Evolutionary conservation across 2,797 vertebrate genomes (phyloP).

Genomic region (Pristis pectinata): DNA sequence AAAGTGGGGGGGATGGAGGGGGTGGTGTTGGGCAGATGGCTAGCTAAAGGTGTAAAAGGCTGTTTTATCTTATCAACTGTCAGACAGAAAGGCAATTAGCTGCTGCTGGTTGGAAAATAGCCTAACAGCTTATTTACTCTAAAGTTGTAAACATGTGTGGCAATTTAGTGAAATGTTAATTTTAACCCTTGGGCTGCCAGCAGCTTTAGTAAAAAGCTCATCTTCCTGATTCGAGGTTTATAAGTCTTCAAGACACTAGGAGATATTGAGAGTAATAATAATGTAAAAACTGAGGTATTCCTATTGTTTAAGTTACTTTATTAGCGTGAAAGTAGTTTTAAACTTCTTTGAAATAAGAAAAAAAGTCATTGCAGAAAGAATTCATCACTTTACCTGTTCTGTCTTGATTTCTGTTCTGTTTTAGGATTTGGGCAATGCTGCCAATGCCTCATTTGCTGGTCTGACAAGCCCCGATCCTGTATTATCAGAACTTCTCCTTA

Average conservation of each 20-base stretch:
- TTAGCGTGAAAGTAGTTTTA: background rate
- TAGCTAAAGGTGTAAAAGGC: slow-evolving; percentile 53
- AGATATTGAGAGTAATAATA: background rate
- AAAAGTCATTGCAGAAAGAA: background rate
- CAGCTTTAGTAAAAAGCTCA: background rate
- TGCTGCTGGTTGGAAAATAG: slow-evolving; percentile 13
- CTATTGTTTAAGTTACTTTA: background rate
- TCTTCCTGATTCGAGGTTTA: background rate
- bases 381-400: background rate
- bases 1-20: slow-evolving; percentile 42
- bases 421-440: background rate
- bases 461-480: background rate
- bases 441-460: background rate
- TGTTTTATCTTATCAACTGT: slow-evolving; percentile 54
- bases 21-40: slow-evolving; percentile 41
- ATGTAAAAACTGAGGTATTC: background rate
- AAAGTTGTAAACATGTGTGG: slow-evolving; percentile 29
- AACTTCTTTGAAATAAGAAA: background rate
- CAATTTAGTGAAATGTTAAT: background rate
- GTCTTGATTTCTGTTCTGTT: background rate
- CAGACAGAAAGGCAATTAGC: slow-evolving; percentile 44
- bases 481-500: background rate
- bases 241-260: background rate
- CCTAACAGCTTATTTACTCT: slow-evolving; percentile 8
- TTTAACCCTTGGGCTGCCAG: background rate